phyloP scores from a whole-genome alignment of 1,140 invertebrate species.

The Littorina saxatilis region DNA sequence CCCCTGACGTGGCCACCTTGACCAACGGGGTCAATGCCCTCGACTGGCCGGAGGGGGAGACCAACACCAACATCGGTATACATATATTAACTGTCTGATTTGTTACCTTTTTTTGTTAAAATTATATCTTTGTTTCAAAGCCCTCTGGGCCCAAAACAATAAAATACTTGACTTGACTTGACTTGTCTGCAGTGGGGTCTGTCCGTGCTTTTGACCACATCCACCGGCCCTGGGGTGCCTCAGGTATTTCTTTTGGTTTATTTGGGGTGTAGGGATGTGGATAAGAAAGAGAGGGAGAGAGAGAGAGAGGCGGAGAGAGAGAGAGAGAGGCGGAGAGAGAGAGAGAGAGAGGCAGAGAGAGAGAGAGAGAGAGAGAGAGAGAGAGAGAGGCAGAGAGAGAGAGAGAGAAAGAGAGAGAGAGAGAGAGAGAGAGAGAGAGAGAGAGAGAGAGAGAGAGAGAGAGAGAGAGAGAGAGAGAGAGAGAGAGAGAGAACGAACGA shows the following conservation, averaged over 20 bases:
- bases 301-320: neutral
- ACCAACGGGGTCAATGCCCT: neutral
- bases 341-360: neutral
- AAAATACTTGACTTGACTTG: too few species aligned
- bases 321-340: neutral
- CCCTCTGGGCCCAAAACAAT: too few species aligned
- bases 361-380: too few species aligned
- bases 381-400: too few species aligned
- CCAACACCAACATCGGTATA: slow-evolving; percentile 14
- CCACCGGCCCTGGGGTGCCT: neutral
- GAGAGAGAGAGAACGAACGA: too few species aligned
- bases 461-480: too few species aligned
- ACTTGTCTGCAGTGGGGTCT: slow-evolving; percentile 14
- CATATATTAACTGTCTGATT: too few species aligned
- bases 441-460: too few species aligned
- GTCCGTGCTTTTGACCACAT: neutral
- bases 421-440: too few species aligned
- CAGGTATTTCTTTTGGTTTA: neutral
- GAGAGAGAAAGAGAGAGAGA: too few species aligned
- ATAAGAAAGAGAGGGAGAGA: neutral
- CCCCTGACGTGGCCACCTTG: neutral
- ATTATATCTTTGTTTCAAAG: too few species aligned
- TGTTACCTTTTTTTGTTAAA: too few species aligned
- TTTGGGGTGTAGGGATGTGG: neutral
- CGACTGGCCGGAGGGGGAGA: neutral